Conservation (phyloP, 2,888 invertebrate species). For the Parnassius orleans region DNA sequence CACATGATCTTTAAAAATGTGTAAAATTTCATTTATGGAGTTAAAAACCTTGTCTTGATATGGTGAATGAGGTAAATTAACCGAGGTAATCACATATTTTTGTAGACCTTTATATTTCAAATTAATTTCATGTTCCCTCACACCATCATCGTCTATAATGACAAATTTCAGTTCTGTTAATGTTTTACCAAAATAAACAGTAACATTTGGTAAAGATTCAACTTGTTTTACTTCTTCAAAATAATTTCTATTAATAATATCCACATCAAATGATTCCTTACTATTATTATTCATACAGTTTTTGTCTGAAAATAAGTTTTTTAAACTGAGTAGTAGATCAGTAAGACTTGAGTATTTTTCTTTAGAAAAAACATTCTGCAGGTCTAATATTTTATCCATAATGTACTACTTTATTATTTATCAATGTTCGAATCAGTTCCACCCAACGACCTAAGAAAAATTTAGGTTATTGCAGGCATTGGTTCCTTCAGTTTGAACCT, state of each 20-base stretch:
- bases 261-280: conserved; percentile 31
- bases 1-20: conserved; percentile 43
- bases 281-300: not conserved
- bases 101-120: conserved; percentile 47
- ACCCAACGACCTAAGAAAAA: too few species aligned
- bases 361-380: conserved; percentile 11
- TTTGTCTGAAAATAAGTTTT: conserved; percentile 16
- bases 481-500: too few species aligned
- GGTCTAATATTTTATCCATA: conserved; percentile 12
- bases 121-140: conserved; percentile 54
- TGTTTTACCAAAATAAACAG: conserved; percentile 59
- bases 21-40: conserved; percentile 48
- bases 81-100: conserved; percentile 41
- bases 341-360: conserved; percentile 8
- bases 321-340: conserved; percentile 9
- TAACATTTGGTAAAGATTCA: conserved; percentile 30
- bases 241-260: conserved; percentile 12
- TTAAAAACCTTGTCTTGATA: conserved; percentile 51
- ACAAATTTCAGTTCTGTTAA: conserved; percentile 56
- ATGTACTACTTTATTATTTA: too few species aligned
- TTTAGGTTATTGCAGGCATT: too few species aligned
- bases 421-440: too few species aligned
- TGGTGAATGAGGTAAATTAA: conserved; percentile 50
- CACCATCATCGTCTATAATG: conserved; percentile 43
- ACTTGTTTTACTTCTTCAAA: conserved; percentile 47